phyloP scores from a whole-genome alignment of 2,113 vertebrate genomes.

The Oryctolagus cuniculus region mOryCun1.1 NC_091433.1:156191001-156191500 shows the following conservation, averaged over 20 bases:
- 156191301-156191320: background rate
- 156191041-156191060: background rate
- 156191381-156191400: background rate
- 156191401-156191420: too few relatives aligned
- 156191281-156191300: constrained; percentile 34
- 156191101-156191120: background rate
- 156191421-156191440: background rate
- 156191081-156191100: too few relatives aligned
- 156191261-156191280: background rate
- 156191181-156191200: background rate
- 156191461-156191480: background rate
- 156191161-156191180: background rate
- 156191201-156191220: background rate
- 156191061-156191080: background rate
- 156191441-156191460: background rate
- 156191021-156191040: background rate
- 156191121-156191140: background rate
- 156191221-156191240: background rate
- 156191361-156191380: background rate
- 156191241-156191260: background rate
- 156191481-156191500: background rate
- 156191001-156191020: background rate
- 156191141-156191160: background rate
- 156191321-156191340: constrained; percentile 29
- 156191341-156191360: background rate